Evolutionary conservation across 2,888 invertebrate genomes (phyloP).

Genomic region (Petrolisthes cinctipes): DNA sequence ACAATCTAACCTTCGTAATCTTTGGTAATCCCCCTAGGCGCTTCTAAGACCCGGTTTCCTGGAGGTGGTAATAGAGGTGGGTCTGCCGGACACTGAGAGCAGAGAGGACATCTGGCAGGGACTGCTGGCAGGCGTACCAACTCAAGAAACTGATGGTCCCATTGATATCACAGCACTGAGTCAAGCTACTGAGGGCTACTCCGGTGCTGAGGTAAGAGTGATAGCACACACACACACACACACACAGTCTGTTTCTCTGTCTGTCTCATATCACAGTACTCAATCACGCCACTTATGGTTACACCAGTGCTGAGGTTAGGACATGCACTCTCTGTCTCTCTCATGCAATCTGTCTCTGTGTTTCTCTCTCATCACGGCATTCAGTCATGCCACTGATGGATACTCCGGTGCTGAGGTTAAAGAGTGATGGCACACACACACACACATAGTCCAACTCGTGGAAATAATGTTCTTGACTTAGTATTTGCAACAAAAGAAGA

Average conservation of each 20-base stretch:
- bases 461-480: too few relatives aligned
- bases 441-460: too few relatives aligned
- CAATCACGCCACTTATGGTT: neutral
- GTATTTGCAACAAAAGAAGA: too few relatives aligned
- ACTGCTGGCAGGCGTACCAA: constrained; percentile 82
- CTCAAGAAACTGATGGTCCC: constrained; percentile 71
- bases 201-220: constrained; percentile 85
- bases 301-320: neutral
- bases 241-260: too few relatives aligned
- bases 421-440: too few relatives aligned
- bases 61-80: constrained; percentile 92
- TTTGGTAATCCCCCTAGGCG: constrained; percentile 74
- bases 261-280: too few relatives aligned
- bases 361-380: neutral
- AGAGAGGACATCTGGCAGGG: constrained; percentile 86
- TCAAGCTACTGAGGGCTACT: constrained; percentile 81
- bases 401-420: too few relatives aligned
- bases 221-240: too few relatives aligned
- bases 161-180: constrained; percentile 80
- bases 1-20: constrained; percentile 16
- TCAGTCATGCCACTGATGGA: neutral
- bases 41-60: constrained; percentile 90
- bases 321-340: neutral
- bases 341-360: neutral
- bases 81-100: constrained; percentile 86